These are phyloP conservation scores for Eublepharis macularius DNA, from an alignment of 2,113 vertebrate genomes.

Conservation along the genomic window DNA sequence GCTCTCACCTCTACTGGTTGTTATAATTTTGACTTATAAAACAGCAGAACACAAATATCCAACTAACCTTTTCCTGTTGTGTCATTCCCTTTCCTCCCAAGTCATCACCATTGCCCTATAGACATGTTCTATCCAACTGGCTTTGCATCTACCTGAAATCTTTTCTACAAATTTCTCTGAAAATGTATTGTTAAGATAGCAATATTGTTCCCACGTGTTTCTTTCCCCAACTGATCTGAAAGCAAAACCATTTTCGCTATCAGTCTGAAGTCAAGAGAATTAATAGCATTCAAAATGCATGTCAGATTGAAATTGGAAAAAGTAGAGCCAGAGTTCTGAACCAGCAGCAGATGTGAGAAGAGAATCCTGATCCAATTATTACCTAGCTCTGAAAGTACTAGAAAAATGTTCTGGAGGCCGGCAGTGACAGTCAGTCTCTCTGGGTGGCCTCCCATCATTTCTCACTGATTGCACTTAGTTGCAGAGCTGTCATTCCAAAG, in stretches of 20 bases:
- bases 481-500: background rate
- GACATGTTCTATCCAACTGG: conserved; percentile 29
- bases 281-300: conserved; percentile 54
- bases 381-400: conserved; percentile 39
- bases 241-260: conserved; percentile 53
- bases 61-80: conserved; percentile 25
- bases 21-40: background rate
- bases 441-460: conserved; percentile 57
- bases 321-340: conserved; percentile 33
- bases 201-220: conserved; percentile 64
- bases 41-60: background rate
- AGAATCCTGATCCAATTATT: conserved; percentile 57
- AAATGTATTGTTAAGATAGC: conserved; percentile 50
- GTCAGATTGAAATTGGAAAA: conserved; percentile 53
- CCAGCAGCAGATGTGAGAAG: conserved; percentile 63
- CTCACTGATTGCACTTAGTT: background rate
- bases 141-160: conserved; percentile 23
- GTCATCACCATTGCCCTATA: conserved; percentile 11
- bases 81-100: background rate
- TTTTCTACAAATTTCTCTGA: conserved; percentile 59
- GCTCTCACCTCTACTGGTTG: background rate
- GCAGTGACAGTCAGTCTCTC: background rate
- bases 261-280: conserved; percentile 49
- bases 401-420: conserved; percentile 43
- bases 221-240: conserved; percentile 53